Conservation (phyloP, 2,888 invertebrate species). For the Ecdyonurus torrentis region DNA sequence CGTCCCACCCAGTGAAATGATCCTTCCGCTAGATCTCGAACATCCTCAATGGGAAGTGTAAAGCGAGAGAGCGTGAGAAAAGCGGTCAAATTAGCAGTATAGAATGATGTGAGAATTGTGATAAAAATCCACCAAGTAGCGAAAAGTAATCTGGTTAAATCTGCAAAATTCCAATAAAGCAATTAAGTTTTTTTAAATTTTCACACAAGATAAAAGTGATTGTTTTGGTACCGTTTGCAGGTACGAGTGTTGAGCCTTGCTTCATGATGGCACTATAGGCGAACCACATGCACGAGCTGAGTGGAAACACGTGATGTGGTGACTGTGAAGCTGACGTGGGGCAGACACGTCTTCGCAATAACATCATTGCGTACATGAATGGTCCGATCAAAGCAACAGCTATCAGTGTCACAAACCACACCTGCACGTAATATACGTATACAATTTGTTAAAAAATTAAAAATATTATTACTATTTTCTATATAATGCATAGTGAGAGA, state of each 20-base stretch:
- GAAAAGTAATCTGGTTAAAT: slow-evolving; percentile 65
- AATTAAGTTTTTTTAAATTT: not conserved
- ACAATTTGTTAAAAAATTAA: no score
- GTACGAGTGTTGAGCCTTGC: slow-evolving; percentile 67
- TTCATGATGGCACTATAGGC: slow-evolving; percentile 75
- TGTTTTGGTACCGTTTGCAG: slow-evolving; percentile 48
- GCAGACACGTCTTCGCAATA: slow-evolving; percentile 32
- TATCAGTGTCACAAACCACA: slow-evolving; percentile 54
- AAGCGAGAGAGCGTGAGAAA: slow-evolving; percentile 73
- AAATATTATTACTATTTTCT: no score
- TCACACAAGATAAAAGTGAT: not conserved
- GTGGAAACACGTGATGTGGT: slow-evolving; percentile 36
- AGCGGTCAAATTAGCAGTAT: slow-evolving; percentile 80
- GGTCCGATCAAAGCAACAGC: slow-evolving; percentile 61
- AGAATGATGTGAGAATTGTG: slow-evolving; percentile 71
- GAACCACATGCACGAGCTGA: slow-evolving; percentile 69
- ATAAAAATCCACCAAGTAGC: slow-evolving; percentile 89
- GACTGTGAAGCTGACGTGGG: slow-evolving; percentile 29
- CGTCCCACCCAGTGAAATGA: slow-evolving; percentile 53
- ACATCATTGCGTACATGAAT: slow-evolving; percentile 52
- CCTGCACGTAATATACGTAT: slow-evolving; percentile 16
- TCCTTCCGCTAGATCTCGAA: slow-evolving; percentile 45
- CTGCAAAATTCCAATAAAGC: slow-evolving; percentile 30
- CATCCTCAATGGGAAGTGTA: slow-evolving; percentile 55
- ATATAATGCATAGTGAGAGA: no score